Evolutionary conservation across 2,797 vertebrate genomes (phyloP).

Genomic region (Columba guinea): DNA sequence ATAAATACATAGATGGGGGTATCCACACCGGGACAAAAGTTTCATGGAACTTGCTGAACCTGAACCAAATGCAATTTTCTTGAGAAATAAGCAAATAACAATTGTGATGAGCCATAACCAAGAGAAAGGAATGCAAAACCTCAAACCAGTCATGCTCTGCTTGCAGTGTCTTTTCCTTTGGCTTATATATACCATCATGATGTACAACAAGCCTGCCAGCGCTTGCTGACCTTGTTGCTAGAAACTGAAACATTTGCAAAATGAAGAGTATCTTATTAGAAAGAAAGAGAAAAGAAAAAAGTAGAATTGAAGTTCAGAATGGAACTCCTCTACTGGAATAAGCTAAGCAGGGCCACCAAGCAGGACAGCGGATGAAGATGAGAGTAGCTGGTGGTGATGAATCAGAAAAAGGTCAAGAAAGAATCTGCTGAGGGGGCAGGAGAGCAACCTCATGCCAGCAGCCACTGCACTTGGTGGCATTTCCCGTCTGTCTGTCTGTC

Average conservation of each 20-base stretch:
- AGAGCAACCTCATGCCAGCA: background rate
- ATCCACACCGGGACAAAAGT: background rate
- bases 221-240: background rate
- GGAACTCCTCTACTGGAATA: background rate
- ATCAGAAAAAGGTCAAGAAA: background rate
- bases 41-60: background rate
- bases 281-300: background rate
- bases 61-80: background rate
- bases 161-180: background rate
- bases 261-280: background rate
- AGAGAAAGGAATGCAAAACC: background rate
- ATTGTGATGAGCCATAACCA: background rate
- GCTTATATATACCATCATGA: background rate
- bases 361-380: background rate
- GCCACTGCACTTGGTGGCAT: background rate
- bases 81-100: background rate
- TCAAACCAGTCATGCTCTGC: background rate
- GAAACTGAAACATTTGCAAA: background rate
- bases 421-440: background rate
- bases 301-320: background rate
- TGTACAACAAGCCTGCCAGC: background rate
- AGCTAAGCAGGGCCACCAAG: background rate
- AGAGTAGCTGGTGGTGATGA: background rate
- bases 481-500: conserved; percentile 23
- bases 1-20: background rate